Evolutionary conservation across 2,113 vertebrate species (phyloP).

Genomic region (Bettongia penicillata): DNA sequence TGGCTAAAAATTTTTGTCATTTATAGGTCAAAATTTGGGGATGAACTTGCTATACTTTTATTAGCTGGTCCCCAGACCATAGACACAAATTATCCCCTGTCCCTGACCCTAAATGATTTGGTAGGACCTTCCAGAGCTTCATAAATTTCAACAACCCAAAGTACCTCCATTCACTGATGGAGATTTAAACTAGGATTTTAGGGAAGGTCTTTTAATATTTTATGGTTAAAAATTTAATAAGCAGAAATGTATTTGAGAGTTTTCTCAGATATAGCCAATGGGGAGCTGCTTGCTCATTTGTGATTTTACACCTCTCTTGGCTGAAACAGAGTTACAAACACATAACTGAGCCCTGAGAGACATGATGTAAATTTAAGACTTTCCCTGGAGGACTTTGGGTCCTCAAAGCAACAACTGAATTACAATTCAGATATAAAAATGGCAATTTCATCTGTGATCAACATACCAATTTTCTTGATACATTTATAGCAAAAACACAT

Average conservation of each 20-base stretch:
- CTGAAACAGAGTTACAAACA: slow-evolving; percentile 71
- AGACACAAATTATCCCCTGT: not conserved
- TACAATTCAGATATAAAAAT: slow-evolving; percentile 69
- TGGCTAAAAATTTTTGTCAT: not conserved
- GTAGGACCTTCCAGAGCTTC: not conserved
- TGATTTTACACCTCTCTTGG: slow-evolving; percentile 72
- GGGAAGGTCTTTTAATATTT: slow-evolving; percentile 66
- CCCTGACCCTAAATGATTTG: not conserved
- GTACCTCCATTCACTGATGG: not conserved
- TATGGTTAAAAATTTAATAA: slow-evolving; percentile 73
- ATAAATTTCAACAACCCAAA: not conserved
- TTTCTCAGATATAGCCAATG: slow-evolving; percentile 62
- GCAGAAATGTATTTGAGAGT: slow-evolving; percentile 65
- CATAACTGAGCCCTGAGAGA: slow-evolving; percentile 51
- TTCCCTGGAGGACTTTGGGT: slow-evolving; percentile 64
- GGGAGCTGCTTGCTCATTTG: slow-evolving; percentile 70
- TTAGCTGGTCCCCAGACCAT: not conserved
- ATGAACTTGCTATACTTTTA: not conserved
- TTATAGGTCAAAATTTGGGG: not conserved
- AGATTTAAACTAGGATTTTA: not conserved
- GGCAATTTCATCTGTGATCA: slow-evolving; percentile 61
- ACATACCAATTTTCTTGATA: slow-evolving; percentile 59
- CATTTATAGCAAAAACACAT: slow-evolving; percentile 58
- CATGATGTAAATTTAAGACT: slow-evolving; percentile 59
- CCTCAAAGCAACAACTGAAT: slow-evolving; percentile 68